phyloP scores from a whole-genome alignment of 1,140 invertebrate species.

The Lordiphosa stackelbergi region DNA sequence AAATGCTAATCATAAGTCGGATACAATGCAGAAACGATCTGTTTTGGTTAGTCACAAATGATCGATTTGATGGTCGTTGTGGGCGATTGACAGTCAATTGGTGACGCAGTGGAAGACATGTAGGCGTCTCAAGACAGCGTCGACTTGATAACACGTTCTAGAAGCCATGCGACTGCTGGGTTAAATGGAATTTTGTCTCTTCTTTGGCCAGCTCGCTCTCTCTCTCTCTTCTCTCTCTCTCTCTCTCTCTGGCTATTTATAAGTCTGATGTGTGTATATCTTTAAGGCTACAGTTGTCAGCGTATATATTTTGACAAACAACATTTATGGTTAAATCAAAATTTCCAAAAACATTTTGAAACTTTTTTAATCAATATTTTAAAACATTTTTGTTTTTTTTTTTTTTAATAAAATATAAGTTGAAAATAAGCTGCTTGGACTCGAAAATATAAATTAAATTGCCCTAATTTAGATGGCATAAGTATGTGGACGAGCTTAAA shows the following conservation, averaged over 20 bases:
- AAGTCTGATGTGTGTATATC: conserved; percentile 70
- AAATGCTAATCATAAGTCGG: conserved; percentile 2
- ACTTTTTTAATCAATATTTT: no score
- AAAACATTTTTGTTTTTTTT: no score
- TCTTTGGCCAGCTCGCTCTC: conserved; percentile 24
- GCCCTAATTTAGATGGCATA: no score
- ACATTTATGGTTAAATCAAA: no score
- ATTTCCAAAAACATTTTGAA: no score
- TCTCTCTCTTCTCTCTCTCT: conserved; percentile 20
- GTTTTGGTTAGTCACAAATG: conserved; percentile 25
- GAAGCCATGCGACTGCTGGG: conserved; percentile 62
- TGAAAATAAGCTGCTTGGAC: no score
- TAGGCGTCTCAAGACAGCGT: conserved; percentile 33
- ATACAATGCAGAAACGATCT: neutral
- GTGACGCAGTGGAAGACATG: conserved; percentile 25
- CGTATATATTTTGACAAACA: neutral
- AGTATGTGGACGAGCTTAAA: no score
- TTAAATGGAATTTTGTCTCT: conserved; percentile 45
- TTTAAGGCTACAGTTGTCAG: conserved; percentile 17
- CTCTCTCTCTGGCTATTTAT: conserved; percentile 54
- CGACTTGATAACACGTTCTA: conserved; percentile 33
- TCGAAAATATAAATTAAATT: no score
- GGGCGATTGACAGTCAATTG: conserved; percentile 3
- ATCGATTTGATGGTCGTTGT: conserved; percentile 18
- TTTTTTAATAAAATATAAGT: no score